phyloP scores from a whole-genome alignment of 37 sponge, comb jelly and placozoan genomes.

The Tethya wilhelma region DNA sequence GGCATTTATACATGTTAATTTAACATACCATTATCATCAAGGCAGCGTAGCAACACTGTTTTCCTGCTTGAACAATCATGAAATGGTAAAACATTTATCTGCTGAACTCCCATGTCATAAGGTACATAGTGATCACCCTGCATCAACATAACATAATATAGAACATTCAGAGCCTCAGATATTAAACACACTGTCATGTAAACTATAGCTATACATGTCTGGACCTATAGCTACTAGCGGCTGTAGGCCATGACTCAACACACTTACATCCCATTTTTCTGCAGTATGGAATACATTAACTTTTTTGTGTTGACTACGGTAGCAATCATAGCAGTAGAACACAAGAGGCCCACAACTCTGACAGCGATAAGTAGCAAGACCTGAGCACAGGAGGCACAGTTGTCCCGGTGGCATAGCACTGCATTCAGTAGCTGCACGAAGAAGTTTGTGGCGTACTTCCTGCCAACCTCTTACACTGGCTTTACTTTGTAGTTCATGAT shows the following conservation, averaged over 20 bases:
- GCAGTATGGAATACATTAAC: background rate
- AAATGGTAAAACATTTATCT: too few species aligned
- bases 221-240: too few species aligned
- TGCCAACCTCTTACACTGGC: background rate
- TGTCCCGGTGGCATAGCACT: background rate
- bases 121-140: background rate
- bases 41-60: constrained; percentile 2
- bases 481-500: too few species aligned
- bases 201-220: too few species aligned
- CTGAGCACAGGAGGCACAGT: background rate
- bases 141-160: background rate
- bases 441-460: background rate
- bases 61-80: background rate
- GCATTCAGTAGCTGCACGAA: background rate
- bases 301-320: background rate
- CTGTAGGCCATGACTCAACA: too few species aligned
- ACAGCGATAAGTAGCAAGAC: background rate
- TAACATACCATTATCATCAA: constrained; percentile 19
- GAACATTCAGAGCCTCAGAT: background rate
- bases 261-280: background rate
- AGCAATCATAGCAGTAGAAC: background rate
- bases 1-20: too few species aligned
- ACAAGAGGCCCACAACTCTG: background rate
- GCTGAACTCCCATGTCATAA: too few species aligned
- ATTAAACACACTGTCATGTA: too few species aligned